Evolutionary conservation across 2,797 vertebrate species (phyloP), one percentile per base, ranked within the genome.

Genomic region (Prunella strophiata): DNA sequence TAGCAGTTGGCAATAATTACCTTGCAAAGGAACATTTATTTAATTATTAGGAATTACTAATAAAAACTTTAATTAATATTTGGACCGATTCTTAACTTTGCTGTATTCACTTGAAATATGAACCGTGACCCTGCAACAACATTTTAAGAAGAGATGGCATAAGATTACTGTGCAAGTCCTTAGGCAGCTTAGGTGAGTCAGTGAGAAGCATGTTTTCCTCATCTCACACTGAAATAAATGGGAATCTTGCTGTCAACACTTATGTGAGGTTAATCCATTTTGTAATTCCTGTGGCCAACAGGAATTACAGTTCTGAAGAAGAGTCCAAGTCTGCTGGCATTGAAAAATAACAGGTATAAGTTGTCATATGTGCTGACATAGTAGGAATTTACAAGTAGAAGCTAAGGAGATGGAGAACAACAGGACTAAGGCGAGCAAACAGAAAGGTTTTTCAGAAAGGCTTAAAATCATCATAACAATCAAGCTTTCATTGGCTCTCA

Each of bases 271-370:
- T 54, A 70, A 67, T 34, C 0, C 0, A 13, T 52, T 84, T 48
- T 66, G 16, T 29, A 66, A 40, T 29, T 75, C 59, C 52, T 36
- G 40, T 20, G 30, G 27, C 30, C 0, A 62, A 13, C 15, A 52
- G 11, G 36, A 36, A 36, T 36, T 36, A 36, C 36, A 36, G 20
- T n/a, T 88, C 29, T 58, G 43, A 74, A 72, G 29, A 94, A 47
- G 18, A 38, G 8, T 34, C 25, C 25, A 43, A 77, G 25, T 22
- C 8, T 57, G 57, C 7, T 0, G 0, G 10, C 25, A 86, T 1
- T 42, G 14, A 87, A 89, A 86, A 80, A 77, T 19, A 80, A 32
- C 8, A 50, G 3, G 7, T 55, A 6, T 51, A 48, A 43, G 2
- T 70, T 77, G 80, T 32, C 15, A 9, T 20, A n/a, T 26, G 18